phyloP scores from a whole-genome alignment of 2,888 invertebrate species.

The Rutpela maculata region DNA sequence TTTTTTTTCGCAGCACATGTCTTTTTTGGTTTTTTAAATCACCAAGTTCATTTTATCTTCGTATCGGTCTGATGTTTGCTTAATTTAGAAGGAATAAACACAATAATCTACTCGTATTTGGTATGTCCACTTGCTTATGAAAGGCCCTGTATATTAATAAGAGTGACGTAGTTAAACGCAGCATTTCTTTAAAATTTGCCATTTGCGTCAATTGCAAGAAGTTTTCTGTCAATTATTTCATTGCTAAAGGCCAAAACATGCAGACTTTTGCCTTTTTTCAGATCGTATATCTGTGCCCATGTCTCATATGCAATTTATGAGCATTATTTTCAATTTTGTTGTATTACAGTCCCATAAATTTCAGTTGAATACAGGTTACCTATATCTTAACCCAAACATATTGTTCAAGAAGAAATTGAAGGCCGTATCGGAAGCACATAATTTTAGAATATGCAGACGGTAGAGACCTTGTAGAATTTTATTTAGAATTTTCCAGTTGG shows the following conservation, averaged over 20 bases:
- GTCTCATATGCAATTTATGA: background rate
- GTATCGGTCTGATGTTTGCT: too few species aligned
- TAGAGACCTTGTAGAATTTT: conserved; percentile 41
- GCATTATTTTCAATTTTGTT: background rate
- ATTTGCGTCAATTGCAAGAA: too few species aligned
- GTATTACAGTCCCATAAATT: background rate
- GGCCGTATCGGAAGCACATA: conserved; percentile 33
- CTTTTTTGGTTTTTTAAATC: too few species aligned
- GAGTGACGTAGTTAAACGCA: too few species aligned
- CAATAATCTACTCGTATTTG: too few species aligned
- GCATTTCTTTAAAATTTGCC: too few species aligned
- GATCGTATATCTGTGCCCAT: background rate
- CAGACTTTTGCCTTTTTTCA: background rate
- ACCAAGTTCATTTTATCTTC: too few species aligned
- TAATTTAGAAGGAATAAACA: too few species aligned
- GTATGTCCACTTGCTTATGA: too few species aligned
- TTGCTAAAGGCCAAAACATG: background rate
- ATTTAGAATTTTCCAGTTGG: conserved; percentile 53
- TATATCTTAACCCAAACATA: conserved; percentile 7
- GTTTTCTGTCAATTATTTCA: too few species aligned
- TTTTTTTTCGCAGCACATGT: too few species aligned
- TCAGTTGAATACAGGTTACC: background rate
- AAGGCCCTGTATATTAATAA: too few species aligned
- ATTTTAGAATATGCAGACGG: conserved; percentile 42
- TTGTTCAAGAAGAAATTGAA: conserved; percentile 28